Evolutionary conservation across 2,113 vertebrate species (phyloP).

Genomic region (Neoarius graeffei): DNA sequence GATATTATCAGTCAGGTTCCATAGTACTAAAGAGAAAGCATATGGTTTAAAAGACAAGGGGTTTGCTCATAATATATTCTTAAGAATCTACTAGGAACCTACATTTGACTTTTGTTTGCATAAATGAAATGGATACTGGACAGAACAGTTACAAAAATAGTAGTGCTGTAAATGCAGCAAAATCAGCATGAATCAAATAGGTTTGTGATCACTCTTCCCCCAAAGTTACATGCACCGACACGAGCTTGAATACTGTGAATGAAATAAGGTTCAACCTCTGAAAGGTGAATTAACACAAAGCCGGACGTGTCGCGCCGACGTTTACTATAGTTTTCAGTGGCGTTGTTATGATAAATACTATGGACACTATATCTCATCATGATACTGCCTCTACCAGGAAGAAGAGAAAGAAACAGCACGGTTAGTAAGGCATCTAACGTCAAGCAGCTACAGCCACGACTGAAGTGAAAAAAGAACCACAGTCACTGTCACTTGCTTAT

Average conservation of each 20-base stretch:
- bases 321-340: constrained; percentile 44
- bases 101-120: background rate
- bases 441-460: constrained; percentile 68
- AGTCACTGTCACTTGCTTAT: constrained; percentile 69
- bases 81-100: background rate
- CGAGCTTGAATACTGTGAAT: constrained; percentile 1
- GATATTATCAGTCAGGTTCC: background rate
- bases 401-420: constrained; percentile 62
- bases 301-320: constrained; percentile 1
- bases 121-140: constrained; percentile 41
- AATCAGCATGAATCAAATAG: constrained; percentile 18
- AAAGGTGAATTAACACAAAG: constrained; percentile 24
- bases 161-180: constrained; percentile 41
- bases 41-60: background rate
- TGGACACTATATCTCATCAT: constrained; percentile 64
- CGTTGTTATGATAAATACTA: constrained; percentile 68
- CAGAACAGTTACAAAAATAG: constrained; percentile 48
- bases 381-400: constrained; percentile 62
- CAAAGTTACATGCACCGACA: constrained; percentile 22
- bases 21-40: background rate
- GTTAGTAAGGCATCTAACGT: constrained; percentile 77
- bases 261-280: background rate
- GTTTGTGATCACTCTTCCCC: constrained; percentile 6
- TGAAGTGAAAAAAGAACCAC: constrained; percentile 67
- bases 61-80: background rate